Percentiles rank a stretch among this genome's conserved stretches.
Conservation (phyloP, 2,797 vertebrate species). For the Danionella dracula region DNA sequence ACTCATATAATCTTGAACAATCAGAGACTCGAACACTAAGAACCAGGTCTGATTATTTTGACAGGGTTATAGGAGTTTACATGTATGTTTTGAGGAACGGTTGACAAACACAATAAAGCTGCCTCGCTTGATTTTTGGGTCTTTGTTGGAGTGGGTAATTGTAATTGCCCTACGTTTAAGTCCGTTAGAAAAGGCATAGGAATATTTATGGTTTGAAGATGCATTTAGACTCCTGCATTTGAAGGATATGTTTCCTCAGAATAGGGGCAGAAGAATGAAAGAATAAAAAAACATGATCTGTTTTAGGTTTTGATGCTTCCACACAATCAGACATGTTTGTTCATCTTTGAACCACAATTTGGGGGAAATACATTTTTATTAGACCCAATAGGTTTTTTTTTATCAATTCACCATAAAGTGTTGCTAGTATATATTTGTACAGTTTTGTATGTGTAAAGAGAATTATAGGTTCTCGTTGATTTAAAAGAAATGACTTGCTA, state of each 20-base stretch:
- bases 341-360: slow-evolving; percentile 52
- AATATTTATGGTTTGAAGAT: slow-evolving; percentile 12
- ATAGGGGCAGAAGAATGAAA: slow-evolving; percentile 47
- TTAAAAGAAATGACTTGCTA: slow-evolving; percentile 74
- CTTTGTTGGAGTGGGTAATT: slow-evolving; percentile 21
- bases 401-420: slow-evolving; percentile 83
- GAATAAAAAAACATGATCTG: slow-evolving; percentile 53
- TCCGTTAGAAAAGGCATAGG: slow-evolving; percentile 58
- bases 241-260: slow-evolving; percentile 42
- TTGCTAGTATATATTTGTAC: slow-evolving; percentile 98
- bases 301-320: slow-evolving; percentile 43
- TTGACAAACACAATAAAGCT: slow-evolving; percentile 58
- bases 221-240: slow-evolving; percentile 14
- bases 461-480: slow-evolving; percentile 80
- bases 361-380: slow-evolving; percentile 57
- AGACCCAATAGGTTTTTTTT: slow-evolving; percentile 53
- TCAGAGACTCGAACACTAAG: slow-evolving; percentile 73
- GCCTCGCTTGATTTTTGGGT: slow-evolving; percentile 54
- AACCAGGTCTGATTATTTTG: slow-evolving; percentile 77
- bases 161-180: slow-evolving; percentile 52
- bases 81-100: slow-evolving; percentile 30
- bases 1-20: slow-evolving; percentile 82
- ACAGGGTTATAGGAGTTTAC: slow-evolving; percentile 38
- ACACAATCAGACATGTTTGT: slow-evolving; percentile 49
- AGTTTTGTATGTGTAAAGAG: slow-evolving; percentile 94